A percentile compares a stretch with the other conserved stretches of the same genome.
Conservation (phyloP, 2,888 invertebrate genomes). For the Mesoligia furuncula region DNA sequence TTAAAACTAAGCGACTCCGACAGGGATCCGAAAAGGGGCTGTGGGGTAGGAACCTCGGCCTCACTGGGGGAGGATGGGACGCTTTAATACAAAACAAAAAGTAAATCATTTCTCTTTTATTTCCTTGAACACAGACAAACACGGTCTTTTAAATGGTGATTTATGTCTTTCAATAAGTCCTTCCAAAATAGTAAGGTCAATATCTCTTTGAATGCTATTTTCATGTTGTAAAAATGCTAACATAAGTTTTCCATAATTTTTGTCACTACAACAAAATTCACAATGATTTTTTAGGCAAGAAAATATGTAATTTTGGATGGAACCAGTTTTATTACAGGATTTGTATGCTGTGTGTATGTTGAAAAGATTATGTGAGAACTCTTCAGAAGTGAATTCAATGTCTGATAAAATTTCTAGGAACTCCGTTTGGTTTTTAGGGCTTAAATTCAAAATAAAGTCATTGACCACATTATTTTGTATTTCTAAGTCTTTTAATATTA, state of each 20-base stretch:
- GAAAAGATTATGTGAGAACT: slow-evolving; percentile 75
- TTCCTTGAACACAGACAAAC: slow-evolving; percentile 73
- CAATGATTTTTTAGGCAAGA: slow-evolving; percentile 65
- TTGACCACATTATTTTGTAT: slow-evolving; percentile 73
- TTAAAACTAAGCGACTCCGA: too few species aligned
- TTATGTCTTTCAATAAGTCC: slow-evolving; percentile 74
- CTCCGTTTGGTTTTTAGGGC: slow-evolving; percentile 56
- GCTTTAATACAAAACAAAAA: slow-evolving; percentile 2
- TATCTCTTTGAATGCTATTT: slow-evolving; percentile 54
- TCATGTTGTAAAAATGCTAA: slow-evolving; percentile 75
- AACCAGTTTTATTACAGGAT: slow-evolving; percentile 71
- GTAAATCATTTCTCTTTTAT: slow-evolving; percentile 54
- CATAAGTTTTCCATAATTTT: slow-evolving; percentile 78
- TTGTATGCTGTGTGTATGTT: slow-evolving; percentile 77
- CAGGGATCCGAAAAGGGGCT: too few species aligned
- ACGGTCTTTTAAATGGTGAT: slow-evolving; percentile 80
- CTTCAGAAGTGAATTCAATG: slow-evolving; percentile 67
- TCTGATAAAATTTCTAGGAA: slow-evolving; percentile 69
- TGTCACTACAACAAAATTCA: slow-evolving; percentile 69
- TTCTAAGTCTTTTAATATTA: slow-evolving; percentile 71
- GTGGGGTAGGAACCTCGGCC: too few species aligned
- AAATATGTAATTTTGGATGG: slow-evolving; percentile 73
- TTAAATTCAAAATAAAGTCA: slow-evolving; percentile 72
- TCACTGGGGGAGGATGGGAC: too few species aligned
- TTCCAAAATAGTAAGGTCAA: slow-evolving; percentile 62